phyloP scores from a whole-genome alignment of 2,113 vertebrate genomes.

The Onychostoma macrolepis region DNA sequence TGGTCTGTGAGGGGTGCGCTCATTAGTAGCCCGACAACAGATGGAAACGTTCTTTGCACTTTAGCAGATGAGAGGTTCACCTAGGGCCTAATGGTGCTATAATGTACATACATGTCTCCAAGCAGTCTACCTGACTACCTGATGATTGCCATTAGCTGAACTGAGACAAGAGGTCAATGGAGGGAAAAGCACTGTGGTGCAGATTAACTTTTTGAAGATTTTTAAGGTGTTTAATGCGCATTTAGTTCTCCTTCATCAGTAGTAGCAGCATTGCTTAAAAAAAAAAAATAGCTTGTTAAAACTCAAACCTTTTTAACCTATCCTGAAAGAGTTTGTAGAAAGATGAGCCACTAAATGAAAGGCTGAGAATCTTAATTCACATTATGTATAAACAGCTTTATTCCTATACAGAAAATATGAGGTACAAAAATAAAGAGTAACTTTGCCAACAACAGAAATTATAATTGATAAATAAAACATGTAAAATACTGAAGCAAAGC shows the following conservation, averaged over 20 bases:
- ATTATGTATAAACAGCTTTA: slow-evolving; percentile 67
- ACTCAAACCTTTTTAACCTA: not conserved
- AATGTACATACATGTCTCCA: slow-evolving; percentile 48
- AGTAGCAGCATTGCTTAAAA: not conserved
- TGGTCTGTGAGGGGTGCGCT: slow-evolving; percentile 26
- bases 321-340: not conserved
- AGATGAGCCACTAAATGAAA: not conserved
- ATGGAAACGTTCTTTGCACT: slow-evolving; percentile 56
- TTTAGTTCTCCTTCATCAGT: not conserved
- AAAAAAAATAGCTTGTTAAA: not conserved
- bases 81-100: slow-evolving; percentile 38
- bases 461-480: slow-evolving; percentile 60
- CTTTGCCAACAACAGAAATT: slow-evolving; percentile 65
- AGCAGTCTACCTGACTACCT: slow-evolving; percentile 43
- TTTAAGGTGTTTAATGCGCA: not conserved
- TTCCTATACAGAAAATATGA: slow-evolving; percentile 72
- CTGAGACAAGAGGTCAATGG: slow-evolving; percentile 33
- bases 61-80: slow-evolving; percentile 45
- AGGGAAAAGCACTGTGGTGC: slow-evolving; percentile 12
- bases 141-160: slow-evolving; percentile 40
- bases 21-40: slow-evolving; percentile 50
- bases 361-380: not conserved
- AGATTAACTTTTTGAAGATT: not conserved
- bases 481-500: slow-evolving; percentile 66
- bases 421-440: slow-evolving; percentile 79